Conservation (phyloP, 1,140 invertebrate genomes). For the Choristoneura fumiferana region DNA sequence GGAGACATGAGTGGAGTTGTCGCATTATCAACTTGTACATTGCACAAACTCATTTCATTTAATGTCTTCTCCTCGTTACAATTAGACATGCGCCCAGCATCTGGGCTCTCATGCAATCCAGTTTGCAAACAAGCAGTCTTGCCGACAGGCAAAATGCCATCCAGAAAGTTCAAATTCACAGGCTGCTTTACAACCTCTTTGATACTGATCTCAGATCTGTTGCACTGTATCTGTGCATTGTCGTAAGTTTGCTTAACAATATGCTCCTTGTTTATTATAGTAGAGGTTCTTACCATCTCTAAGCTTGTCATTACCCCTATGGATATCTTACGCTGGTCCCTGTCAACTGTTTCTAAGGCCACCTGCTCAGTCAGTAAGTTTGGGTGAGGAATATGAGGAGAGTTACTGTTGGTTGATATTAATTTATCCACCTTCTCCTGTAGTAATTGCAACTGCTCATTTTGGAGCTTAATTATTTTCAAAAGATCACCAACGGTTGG, state of each 20-base stretch:
- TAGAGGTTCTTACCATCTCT: constrained; percentile 81
- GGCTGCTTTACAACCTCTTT: constrained; percentile 55
- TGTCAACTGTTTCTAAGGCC: constrained; percentile 77
- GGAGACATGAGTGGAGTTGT: constrained; percentile 78
- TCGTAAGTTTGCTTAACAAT: constrained; percentile 49
- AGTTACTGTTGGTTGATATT: constrained; percentile 46
- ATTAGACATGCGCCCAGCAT: constrained; percentile 22
- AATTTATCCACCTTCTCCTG: constrained; percentile 79
- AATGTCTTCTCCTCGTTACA: constrained; percentile 58
- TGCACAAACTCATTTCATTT: constrained; percentile 78
- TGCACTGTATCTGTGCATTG: constrained; percentile 61
- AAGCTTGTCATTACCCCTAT: constrained; percentile 86
- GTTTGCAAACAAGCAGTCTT: constrained; percentile 23
- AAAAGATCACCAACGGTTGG: constrained; percentile 77
- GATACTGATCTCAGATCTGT: constrained; percentile 61
- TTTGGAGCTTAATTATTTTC: constrained; percentile 80
- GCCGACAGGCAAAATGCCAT: constrained; percentile 49
- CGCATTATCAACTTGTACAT: constrained; percentile 78
- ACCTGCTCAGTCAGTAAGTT: constrained; percentile 49
- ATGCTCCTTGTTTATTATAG: constrained; percentile 67
- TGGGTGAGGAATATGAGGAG: constrained; percentile 39
- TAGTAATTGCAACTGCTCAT: constrained; percentile 77
- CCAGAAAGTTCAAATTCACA: constrained; percentile 60
- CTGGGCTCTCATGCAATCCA: constrained; percentile 34
- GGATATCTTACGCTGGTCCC: constrained; percentile 82